phyloP scores from a whole-genome alignment of 1,140 invertebrate species.

The Drosophila parabipectinata region DNA sequence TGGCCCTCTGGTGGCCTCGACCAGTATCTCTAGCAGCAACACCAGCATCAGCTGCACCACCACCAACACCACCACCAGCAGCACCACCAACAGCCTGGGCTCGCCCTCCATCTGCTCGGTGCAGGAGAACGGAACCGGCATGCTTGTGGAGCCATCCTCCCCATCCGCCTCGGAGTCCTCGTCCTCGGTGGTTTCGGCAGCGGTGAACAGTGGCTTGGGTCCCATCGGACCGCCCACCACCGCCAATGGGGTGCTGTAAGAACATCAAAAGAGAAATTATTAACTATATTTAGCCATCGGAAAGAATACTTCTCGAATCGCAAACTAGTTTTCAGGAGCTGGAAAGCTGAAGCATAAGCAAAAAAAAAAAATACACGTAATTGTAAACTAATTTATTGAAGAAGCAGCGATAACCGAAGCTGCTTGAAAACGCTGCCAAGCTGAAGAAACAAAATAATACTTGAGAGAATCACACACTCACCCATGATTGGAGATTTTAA shows the following conservation, averaged over 20 bases:
- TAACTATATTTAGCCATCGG: neutral
- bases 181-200: constrained; percentile 48
- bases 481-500: constrained; percentile 25
- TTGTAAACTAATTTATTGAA: constrained; percentile 77
- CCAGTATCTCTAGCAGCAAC: constrained; percentile 26
- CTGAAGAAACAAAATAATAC: constrained; percentile 17
- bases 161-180: constrained; percentile 66
- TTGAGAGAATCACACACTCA: neutral
- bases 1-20: constrained; percentile 19
- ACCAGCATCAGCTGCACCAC: constrained; percentile 57
- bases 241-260: constrained; percentile 80
- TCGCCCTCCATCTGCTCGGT: constrained; percentile 61
- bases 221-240: constrained; percentile 82
- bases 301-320: constrained; percentile 42
- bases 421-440: constrained; percentile 30
- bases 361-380: constrained; percentile 56
- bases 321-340: constrained; percentile 42
- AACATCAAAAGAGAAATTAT: constrained; percentile 3
- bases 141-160: constrained; percentile 67
- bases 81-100: constrained; percentile 62
- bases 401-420: constrained; percentile 42
- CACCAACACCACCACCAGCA: constrained; percentile 52
- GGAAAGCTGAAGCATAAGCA: constrained; percentile 51
- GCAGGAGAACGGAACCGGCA: constrained; percentile 70
- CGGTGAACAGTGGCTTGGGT: constrained; percentile 67